Evolutionary conservation across 2,888 invertebrate species (phyloP), one percentile per base, ranked within the genome.

Genomic region (Bombylius major): DNA sequence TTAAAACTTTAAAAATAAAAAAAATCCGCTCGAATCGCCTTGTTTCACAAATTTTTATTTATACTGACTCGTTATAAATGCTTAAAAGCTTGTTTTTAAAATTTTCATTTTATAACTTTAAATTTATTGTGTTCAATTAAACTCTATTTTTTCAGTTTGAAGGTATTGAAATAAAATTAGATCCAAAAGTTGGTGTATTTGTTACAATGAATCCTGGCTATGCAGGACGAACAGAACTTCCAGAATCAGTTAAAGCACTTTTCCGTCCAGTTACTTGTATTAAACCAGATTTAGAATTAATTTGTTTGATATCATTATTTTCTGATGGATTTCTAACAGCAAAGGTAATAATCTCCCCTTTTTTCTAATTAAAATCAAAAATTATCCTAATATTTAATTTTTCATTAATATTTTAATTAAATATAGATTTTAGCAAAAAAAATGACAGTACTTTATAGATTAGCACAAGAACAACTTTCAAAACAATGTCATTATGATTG

Each of bases 131-230:
- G 23, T 23, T 23, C 23, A 23, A 23, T 23, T 23, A n/a, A n/a
- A 23, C 23, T 23, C 23, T n/a, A n/a, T 33, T 48, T 31, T 58
- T 50, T 5, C 66, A 89, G 88, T 91, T 92, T 71, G 89, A 89
- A 75, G 86, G 86, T 1, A 82, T 83, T 67, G 89, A 92, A 69
- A 92, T 94, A 58, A 77, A 75, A 8, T 72, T 95, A 70, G 92
- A 94, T 73, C 75, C 78, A 7, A 90, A 92, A 75, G 87, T 93
- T 14, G 94, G 94, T 1, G 87, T 95, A 60, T 96, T 95, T 73
- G 91, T 94, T 55, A 95, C 94, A 1, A 94, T 95, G 92, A 94
- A 95, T 76, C 93, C 93, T 0, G 93, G 93, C 1, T 93, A 94
- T 68, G 91, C 92, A 0, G 92, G 93, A 0, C 82, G 93, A 56